A percentile compares a stretch with the other conserved stretches of the same genome.
These are phyloP conservation scores for Heptranchias perlo DNA, from an alignment of 2,113 vertebrate species.

Conservation along the genomic window DNA sequence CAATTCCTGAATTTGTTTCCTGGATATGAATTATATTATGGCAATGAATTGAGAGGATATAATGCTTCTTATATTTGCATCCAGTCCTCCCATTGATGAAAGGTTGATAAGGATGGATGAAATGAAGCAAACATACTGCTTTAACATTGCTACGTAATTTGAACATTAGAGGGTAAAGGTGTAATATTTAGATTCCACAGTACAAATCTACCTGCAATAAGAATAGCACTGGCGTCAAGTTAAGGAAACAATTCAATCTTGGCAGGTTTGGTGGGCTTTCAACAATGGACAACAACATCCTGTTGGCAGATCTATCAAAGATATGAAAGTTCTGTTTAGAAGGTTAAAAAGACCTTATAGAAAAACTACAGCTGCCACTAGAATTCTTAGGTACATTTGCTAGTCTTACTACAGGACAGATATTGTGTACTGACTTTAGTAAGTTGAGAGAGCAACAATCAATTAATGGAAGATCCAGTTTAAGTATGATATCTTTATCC, in stretches of 20 bases:
- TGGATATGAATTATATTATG: neutral
- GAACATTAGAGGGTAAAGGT: neutral
- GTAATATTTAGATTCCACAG: neutral
- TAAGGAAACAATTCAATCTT: neutral
- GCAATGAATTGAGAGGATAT: neutral
- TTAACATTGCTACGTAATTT: neutral
- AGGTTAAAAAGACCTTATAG: neutral
- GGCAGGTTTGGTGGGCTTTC: neutral
- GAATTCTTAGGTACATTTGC: neutral
- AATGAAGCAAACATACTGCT: neutral
- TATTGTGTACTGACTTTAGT: neutral
- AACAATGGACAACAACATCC: neutral
- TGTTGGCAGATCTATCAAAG: neutral
- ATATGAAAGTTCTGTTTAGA: neutral
- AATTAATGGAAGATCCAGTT: neutral
- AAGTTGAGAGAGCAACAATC: neutral
- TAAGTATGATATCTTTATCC: neutral
- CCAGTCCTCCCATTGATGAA: neutral
- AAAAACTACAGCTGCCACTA: neutral
- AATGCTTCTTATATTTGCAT: neutral
- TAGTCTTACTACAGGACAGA: neutral
- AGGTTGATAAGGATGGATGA: neutral
- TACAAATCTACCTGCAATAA: neutral
- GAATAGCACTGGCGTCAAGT: neutral
- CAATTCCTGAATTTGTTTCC: neutral